Percentiles rank a stretch among this genome's conserved stretches.
Evolutionary conservation across 2,888 invertebrate species (phyloP).

Genomic region (Ceriagrion tenellum): DNA sequence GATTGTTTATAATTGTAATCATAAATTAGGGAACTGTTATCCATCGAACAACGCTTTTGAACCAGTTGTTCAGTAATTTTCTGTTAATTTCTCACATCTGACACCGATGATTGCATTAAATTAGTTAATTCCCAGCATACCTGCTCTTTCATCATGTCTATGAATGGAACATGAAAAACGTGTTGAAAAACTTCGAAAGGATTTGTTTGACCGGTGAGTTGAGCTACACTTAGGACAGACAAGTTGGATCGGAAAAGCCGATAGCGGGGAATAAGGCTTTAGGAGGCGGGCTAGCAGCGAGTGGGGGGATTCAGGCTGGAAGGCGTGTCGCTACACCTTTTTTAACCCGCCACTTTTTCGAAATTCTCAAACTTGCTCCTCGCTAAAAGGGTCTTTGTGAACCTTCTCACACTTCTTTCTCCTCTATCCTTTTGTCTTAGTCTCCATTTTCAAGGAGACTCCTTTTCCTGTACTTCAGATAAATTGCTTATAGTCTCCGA

Average conservation of each 20-base stretch:
- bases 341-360: neutral
- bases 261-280: neutral
- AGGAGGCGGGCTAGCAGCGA: neutral
- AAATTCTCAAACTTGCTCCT: conserved; percentile 20
- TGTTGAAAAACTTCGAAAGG: neutral
- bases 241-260: conserved; percentile 27
- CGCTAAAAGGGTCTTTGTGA: conserved; percentile 22
- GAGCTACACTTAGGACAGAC: neutral
- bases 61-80: too few relatives aligned
- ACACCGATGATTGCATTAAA: neutral
- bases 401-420: neutral
- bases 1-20: too few relatives aligned
- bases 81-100: neutral
- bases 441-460: conserved; percentile 7
- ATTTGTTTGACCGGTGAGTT: conserved; percentile 4
- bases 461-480: neutral
- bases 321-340: conserved; percentile 23
- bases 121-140: neutral
- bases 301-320: neutral
- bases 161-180: neutral
- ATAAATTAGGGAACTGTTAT: too few relatives aligned
- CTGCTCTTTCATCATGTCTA: neutral
- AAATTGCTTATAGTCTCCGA: neutral
- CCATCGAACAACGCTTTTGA: too few relatives aligned
- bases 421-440: neutral